Conservation (phyloP, 2,888 invertebrate genomes). For the Chirona hameri region DNA sequence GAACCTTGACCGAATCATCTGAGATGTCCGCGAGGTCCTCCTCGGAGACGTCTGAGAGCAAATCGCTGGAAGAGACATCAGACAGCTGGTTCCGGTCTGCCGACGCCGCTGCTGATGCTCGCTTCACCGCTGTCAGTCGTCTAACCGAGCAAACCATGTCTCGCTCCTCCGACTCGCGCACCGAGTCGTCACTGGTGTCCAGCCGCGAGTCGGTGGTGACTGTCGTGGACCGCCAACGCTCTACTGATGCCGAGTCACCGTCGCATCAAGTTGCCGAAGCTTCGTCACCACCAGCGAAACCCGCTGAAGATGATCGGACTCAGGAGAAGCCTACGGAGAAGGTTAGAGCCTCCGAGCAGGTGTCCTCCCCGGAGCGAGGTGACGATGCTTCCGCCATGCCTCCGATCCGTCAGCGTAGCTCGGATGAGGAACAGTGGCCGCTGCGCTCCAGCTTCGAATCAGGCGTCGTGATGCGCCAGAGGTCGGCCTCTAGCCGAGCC, state of each 20-base stretch:
- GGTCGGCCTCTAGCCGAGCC: neutral
- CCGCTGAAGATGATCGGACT: neutral
- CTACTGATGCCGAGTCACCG: neutral
- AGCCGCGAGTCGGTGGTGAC: neutral
- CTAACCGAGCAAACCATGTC: neutral
- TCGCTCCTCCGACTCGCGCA: neutral
- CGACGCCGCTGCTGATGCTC: neutral
- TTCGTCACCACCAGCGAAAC: neutral
- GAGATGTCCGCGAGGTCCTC: too few relatives aligned
- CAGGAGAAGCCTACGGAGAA: neutral
- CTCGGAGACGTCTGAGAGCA: neutral
- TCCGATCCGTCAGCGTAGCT: neutral
- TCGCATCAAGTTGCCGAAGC: neutral
- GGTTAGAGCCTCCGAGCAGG: too few relatives aligned
- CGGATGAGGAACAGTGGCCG: neutral
- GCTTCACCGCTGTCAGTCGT: neutral
- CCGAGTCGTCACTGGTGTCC: neutral
- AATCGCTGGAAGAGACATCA: neutral
- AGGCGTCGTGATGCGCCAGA: slow-evolving; percentile 9
- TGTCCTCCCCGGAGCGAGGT: too few relatives aligned
- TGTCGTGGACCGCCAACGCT: neutral
- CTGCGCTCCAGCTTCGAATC: neutral
- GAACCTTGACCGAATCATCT: too few relatives aligned
- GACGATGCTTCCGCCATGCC: neutral
- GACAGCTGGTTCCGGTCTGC: neutral